Evolutionary conservation across 2,113 vertebrate species (phyloP), one percentile per base, ranked within the genome.

Genomic region (Pongo pygmaeus): DNA sequence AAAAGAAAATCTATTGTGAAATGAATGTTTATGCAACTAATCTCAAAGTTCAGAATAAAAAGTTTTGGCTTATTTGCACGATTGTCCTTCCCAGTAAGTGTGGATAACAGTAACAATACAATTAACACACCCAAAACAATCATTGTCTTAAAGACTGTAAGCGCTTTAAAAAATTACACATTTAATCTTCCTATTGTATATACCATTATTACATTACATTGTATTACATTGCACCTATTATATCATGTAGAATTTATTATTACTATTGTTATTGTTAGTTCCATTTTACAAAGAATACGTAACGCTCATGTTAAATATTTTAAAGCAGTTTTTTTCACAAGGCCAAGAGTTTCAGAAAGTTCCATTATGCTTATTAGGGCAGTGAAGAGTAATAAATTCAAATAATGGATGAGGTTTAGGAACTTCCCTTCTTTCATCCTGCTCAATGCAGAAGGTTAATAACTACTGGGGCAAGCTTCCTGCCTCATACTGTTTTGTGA

Each of bases 311-410:
- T 64, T 64, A 64, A 32, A 32, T 74, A 90, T 87, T 92, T 90
- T 69, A 90, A 92, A 94, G 67, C 40, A 74, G 38, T 59, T 79
- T 16, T 94, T 78, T 90, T 64, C 35, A 87, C 40, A 92, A 94
- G 23, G n/a, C 8, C 6, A 25, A n/a, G 83, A 25, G 16, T 79
- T 27, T 95, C 38, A 90, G 67, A 74, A 72, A 30, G 2, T 57
- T 25, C 5, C 40, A 35, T 25, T 79, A 57, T 13, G 13, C 9
- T 89, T 96, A 46, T 50, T 40, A 59, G 35, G 6, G 64, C 30
- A 16, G 5, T 75, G 0, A 4, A 64, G 61, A 78, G 52, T 30
- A 85, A 43, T 20, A 64, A 70, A 59, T 69, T 85, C 57, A 50
- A 43, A 52, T 67, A 43, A 59, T 23, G 7, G 2, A 25, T n/a